Evolutionary conservation across 2,113 vertebrate species (phyloP).

Genomic region (Meriones unguiculatus): DNA sequence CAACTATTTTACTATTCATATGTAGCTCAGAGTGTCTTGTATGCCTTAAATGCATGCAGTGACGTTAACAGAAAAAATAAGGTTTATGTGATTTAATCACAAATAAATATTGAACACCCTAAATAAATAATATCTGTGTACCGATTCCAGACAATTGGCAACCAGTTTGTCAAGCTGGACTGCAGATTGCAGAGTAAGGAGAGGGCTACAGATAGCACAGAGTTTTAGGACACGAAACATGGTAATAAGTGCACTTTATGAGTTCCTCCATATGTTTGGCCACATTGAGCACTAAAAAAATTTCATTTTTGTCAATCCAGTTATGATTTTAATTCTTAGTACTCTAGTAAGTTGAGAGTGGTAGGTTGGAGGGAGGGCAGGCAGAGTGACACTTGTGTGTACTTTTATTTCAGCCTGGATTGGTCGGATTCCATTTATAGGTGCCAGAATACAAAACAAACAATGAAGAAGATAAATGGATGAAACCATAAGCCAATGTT

Average conservation of each 20-base stretch:
- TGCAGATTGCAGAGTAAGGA: background rate
- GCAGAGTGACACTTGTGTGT: background rate
- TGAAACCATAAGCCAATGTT: too few species aligned
- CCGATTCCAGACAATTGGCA: background rate
- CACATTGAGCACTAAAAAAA: background rate
- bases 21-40: background rate
- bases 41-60: background rate
- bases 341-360: background rate
- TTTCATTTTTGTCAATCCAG: background rate
- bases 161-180: background rate
- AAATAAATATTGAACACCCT: background rate
- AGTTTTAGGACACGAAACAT: conserved; percentile 4
- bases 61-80: background rate
- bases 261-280: background rate
- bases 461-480: too few species aligned
- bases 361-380: background rate
- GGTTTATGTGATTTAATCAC: background rate
- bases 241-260: background rate
- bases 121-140: conserved; percentile 17
- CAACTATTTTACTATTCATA: background rate
- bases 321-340: conserved; percentile 40
- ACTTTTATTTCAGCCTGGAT: conserved; percentile 17
- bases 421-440: too few species aligned
- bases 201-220: background rate
- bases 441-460: too few species aligned